Evolutionary conservation across 1,140 invertebrate genomes (phyloP).

Genomic region (Rhopalosiphum maidis): DNA sequence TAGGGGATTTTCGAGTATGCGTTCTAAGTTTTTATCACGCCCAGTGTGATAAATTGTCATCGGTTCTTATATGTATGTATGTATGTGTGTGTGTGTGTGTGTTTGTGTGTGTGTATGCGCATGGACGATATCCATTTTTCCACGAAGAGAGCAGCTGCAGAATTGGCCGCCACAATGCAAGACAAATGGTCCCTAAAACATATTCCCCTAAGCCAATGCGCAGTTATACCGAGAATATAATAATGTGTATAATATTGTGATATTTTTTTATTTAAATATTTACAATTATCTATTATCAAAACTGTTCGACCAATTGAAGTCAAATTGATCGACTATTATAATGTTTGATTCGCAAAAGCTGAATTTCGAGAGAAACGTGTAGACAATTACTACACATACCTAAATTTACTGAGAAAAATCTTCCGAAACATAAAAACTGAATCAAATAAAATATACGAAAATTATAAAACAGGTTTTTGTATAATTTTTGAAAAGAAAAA

Average conservation of each 20-base stretch:
- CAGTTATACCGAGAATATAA: not conserved
- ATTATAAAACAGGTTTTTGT: not conserved
- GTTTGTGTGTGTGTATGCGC: not conserved
- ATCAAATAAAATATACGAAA: not conserved
- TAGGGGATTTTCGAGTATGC: conserved; percentile 33
- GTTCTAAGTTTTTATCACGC: conserved; percentile 53
- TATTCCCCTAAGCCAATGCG: conserved; percentile 36
- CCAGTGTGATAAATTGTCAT: conserved; percentile 52
- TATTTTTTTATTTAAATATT: conserved; percentile 45
- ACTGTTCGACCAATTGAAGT: not conserved
- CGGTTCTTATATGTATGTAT: not conserved
- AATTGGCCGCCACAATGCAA: conserved; percentile 53
- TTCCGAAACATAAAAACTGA: not conserved
- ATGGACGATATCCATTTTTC: conserved; percentile 53
- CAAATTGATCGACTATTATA: not conserved
- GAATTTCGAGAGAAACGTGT: not conserved
- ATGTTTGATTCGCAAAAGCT: not conserved
- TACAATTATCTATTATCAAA: conserved; percentile 32
- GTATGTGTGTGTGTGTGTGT: not conserved
- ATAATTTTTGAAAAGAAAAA: not conserved
- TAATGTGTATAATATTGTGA: conserved; percentile 47
- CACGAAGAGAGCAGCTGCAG: conserved; percentile 55
- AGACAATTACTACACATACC: not conserved
- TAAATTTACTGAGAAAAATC: not conserved
- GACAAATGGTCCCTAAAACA: conserved; percentile 51